These are phyloP conservation scores for Hoplodrina blanda DNA, from an alignment of 2,888 invertebrate species.

Conservation along the genomic window DNA sequence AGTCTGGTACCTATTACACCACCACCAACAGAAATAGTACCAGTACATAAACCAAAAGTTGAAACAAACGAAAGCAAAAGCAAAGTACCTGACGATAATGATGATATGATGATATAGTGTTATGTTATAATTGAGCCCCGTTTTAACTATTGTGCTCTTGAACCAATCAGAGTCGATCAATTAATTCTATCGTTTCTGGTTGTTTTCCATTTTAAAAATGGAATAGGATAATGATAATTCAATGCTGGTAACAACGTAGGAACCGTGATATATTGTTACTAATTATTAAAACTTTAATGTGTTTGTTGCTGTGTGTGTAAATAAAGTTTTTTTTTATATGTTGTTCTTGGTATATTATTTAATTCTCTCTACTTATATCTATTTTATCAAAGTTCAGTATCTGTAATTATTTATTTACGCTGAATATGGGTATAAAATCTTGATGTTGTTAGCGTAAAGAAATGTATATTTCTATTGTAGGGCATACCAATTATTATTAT, in stretches of 20 bases:
- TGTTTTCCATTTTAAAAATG: constrained; percentile 28
- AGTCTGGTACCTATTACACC: constrained; percentile 86
- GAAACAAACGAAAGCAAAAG: constrained; percentile 73
- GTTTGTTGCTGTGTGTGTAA: constrained; percentile 79
- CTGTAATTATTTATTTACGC: too few species aligned
- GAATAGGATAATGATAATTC: constrained; percentile 37
- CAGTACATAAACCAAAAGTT: constrained; percentile 81
- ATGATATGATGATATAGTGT: constrained; percentile 70
- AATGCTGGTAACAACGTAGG: constrained; percentile 35
- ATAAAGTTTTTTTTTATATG: constrained; percentile 77
- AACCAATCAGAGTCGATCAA: constrained; percentile 24
- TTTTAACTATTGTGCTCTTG: constrained; percentile 23
- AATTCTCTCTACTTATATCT: background rate
- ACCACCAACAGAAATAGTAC: constrained; percentile 82
- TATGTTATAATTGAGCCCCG: constrained; percentile 25
- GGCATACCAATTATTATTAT: too few species aligned
- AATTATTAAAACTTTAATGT: constrained; percentile 68
- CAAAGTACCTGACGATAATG: constrained; percentile 73
- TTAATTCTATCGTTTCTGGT: constrained; percentile 1
- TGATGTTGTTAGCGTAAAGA: too few species aligned
- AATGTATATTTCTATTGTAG: too few species aligned
- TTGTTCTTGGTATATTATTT: constrained; percentile 35
- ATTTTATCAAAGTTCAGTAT: too few species aligned
- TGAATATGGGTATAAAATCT: too few species aligned
- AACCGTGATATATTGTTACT: constrained; percentile 69